Base-by-base conservation (phyloP, 2,888 invertebrate species). In the Empis livida region DNA sequence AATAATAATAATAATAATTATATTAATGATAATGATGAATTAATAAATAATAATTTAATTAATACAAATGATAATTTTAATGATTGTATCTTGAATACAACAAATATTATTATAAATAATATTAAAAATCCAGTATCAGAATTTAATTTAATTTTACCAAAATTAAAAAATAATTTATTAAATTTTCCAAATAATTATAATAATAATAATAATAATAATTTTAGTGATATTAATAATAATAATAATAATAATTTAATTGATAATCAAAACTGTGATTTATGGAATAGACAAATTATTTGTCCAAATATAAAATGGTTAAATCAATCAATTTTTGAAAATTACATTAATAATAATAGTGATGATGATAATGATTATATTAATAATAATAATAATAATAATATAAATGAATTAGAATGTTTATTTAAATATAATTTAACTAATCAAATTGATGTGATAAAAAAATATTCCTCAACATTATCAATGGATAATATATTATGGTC, bases 71-170 rank as follows among this genome's bases (percentile, higher is more conserved):
- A 39, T n/a, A 43, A 42, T 41, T 40, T 51, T 16, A 50, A 43
- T 20, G 57, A 59, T 45, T 64, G 63, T 54, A 44, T 56, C 46
- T 51, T 61, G 50, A 58, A 59, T 49, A 55, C 61, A 44, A 59
- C 62, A 49, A 51, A 41, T 27, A 27, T 68, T 30, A 50, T 63
- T 49, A 57, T 59, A 43, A 55, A 56, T 52, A 52, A 57, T 54
- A 46, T 59, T 43, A 49, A 55, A 45, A 58, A 59, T 56, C 65
- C 68, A 46, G 58, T 65, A 45, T 54, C 56, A 51, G 61, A 66
- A 57, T 66, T 68, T 51, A 58, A 62, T 53, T 56, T 68, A 56
- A 57, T 61, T 53, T 57, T 64, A 49, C 60, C 57, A 49, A 57
- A 59, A 50, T 49, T 53, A 45, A 52, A 52, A 48, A 55, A 54